Evolutionary conservation across 1,140 invertebrate genomes (phyloP).

Genomic region (Xylocopa sonorina): DNA sequence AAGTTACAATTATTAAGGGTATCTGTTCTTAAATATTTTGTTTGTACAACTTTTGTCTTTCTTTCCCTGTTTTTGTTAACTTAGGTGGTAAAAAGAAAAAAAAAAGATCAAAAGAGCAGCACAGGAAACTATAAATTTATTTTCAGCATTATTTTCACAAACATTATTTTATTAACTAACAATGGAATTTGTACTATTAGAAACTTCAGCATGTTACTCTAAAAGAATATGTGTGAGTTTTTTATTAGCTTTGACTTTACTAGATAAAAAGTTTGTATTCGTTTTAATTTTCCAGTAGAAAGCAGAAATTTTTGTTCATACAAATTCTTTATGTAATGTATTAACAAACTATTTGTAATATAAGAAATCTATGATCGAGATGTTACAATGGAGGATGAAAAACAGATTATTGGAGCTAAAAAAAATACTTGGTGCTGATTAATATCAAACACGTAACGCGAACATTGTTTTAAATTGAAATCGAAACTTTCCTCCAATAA

Average conservation of each 20-base stretch:
- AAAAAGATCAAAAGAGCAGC: neutral
- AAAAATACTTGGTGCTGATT: constrained; percentile 29
- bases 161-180: neutral
- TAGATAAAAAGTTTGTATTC: neutral
- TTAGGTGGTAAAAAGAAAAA: constrained; percentile 7
- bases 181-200: neutral
- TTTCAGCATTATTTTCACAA: neutral
- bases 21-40: constrained; percentile 40
- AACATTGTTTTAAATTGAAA: constrained; percentile 28
- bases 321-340: neutral
- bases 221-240: neutral
- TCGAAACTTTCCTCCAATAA: constrained; percentile 23
- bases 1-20: constrained; percentile 54
- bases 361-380: constrained; percentile 4
- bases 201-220: neutral
- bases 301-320: neutral
- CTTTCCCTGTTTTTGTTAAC: neutral
- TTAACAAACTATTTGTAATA: constrained; percentile 42
- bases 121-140: neutral
- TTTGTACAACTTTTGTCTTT: constrained; percentile 16
- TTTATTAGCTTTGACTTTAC: constrained; percentile 23
- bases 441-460: constrained; percentile 24
- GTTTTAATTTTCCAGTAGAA: constrained; percentile 1
- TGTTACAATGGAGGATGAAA: constrained; percentile 14
- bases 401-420: constrained; percentile 24